phyloP scores from a whole-genome alignment of 2,797 vertebrate genomes.

The Hylomyscus alleni region DNA sequence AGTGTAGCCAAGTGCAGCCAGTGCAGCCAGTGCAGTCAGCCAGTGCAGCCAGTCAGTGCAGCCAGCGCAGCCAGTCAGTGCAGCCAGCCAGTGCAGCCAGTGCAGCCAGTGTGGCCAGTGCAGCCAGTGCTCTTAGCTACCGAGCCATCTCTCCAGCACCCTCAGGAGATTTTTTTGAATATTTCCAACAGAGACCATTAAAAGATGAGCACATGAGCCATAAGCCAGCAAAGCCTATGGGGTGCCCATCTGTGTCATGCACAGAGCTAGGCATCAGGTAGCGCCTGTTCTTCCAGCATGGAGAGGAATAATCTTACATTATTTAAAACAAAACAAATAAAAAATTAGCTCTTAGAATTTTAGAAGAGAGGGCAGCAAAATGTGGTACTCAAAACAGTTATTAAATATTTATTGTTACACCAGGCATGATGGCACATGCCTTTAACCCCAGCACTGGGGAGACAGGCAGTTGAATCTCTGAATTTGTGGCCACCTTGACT shows the following conservation, averaged over 20 bases:
- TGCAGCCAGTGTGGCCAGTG: no score
- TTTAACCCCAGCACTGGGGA: neutral
- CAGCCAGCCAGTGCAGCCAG: no score
- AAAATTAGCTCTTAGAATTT: neutral
- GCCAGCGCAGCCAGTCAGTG: no score
- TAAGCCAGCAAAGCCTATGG: neutral
- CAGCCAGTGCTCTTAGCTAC: neutral
- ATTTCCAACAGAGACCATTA: neutral
- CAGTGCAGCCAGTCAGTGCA: no score
- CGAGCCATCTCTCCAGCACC: neutral
- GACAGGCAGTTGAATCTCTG: neutral
- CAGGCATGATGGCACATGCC: neutral
- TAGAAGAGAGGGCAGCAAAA: conserved; percentile 4
- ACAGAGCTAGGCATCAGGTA: neutral
- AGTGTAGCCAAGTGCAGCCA: no score
- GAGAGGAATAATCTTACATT: neutral
- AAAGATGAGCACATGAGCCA: neutral
- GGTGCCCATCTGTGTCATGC: neutral
- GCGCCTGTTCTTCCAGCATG: neutral
- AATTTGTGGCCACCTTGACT: neutral
- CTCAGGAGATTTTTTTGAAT: neutral
- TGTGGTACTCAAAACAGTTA: neutral
- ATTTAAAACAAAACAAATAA: neutral
- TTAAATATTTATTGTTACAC: neutral
- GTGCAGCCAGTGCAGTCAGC: no score